These are phyloP conservation scores for Halichondria panicea DNA, from an alignment of 37 sponge, comb jelly and placozoan genomes.

Conservation along the genomic window DNA sequence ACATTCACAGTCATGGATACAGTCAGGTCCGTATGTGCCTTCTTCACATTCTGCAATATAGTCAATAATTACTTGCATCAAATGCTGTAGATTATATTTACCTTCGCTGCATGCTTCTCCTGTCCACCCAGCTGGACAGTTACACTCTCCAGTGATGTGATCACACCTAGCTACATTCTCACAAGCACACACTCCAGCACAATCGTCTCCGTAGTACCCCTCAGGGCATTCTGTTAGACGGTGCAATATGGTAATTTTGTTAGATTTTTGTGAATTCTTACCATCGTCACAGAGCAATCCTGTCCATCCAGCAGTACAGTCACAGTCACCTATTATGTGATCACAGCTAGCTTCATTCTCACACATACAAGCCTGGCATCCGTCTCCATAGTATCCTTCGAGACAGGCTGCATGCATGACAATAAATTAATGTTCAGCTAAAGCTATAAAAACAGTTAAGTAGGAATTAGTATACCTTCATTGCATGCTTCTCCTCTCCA, in stretches of 20 bases:
- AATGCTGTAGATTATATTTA: slow-evolving; percentile 9
- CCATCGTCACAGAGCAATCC: background rate
- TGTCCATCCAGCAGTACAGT: background rate
- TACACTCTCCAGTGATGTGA: slow-evolving; percentile 49
- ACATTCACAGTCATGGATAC: background rate
- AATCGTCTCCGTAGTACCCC: slow-evolving; percentile 53
- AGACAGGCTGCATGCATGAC: background rate
- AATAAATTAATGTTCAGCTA: too few species aligned
- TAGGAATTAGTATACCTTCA: too few species aligned
- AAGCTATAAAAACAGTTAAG: too few species aligned
- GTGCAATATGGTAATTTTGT: background rate
- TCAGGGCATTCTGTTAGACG: slow-evolving; percentile 16
- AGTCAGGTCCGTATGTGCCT: background rate
- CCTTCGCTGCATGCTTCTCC: slow-evolving; percentile 42
- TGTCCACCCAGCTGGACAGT: slow-evolving; percentile 55
- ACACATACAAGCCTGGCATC: background rate
- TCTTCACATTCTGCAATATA: background rate
- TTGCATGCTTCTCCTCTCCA: slow-evolving; percentile 55
- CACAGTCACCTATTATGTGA: background rate
- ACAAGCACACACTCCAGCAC: slow-evolving; percentile 47
- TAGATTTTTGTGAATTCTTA: background rate
- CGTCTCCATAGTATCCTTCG: background rate
- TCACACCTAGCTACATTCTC: slow-evolving; percentile 50
- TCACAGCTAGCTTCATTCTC: background rate
- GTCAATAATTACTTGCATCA: background rate